Base-by-base conservation (phyloP, 2,888 invertebrate species). In the Leucozona laternaria region DNA sequence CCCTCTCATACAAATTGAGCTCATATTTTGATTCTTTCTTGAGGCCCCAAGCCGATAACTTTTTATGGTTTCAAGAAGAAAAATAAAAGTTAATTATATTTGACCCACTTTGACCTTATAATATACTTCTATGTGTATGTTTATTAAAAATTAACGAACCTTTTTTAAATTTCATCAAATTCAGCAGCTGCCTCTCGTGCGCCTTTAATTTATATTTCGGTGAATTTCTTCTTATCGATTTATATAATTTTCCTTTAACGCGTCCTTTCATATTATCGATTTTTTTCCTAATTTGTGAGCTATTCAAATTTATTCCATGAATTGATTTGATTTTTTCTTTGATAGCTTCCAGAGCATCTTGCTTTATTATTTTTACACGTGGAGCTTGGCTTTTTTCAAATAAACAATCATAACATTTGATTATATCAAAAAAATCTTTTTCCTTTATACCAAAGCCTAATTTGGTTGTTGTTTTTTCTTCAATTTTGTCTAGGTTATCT, bases 371-470 rank as follows among this genome's bases (percentile, higher is more conserved):
- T 31, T 57, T 57, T 0, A 57, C 25, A 10, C 34, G 57, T 6
- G 57, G 57, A 15, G 57, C 31, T 34, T 57, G 31, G 11, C 57
- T 57, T 57, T 57, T 57, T 31, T 57, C 57, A 57, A 57, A 57
- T 31, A 57, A 57, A 57, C 31, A 31, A 57, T 11, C 31, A 31
- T 57, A 2, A 11, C 2, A 11, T 57, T 57, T 57, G 1, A 57
- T 31, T 5, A 57, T 57, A 17, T 57, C 17, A 20, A 57, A 57
- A 34, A 57, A 57, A 31, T 57, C 57, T 2, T 17, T n/a, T 31
- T 57, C 57, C 15, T 20, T 57, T 57, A 57, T 11, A 6, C 31
- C 31, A 17, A 57, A 55, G 5, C 55, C 55, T 2, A 15, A 31
- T 34, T 34, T 57, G 11, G 55, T 4, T 11, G n/a, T 31, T 31